Conservation (phyloP, 1,140 invertebrate species). For the Oedothorax gibbosus region DNA sequence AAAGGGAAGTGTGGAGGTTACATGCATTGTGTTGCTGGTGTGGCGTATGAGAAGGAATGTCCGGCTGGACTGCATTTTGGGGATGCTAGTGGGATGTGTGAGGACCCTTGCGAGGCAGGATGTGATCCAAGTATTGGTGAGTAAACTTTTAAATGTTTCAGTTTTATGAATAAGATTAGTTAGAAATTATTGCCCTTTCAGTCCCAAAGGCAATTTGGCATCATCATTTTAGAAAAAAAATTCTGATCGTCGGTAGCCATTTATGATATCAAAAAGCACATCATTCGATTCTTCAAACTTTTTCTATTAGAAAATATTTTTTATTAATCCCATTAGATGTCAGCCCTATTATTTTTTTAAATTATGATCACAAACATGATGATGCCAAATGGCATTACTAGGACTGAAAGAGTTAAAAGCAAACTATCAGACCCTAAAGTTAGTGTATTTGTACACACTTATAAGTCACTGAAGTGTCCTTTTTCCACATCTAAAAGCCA, state of each 20-base stretch:
- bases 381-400: too few species aligned
- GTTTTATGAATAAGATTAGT: too few species aligned
- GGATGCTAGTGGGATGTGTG: background rate
- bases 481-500: too few species aligned
- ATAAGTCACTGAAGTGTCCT: too few species aligned
- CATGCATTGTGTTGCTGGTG: conserved; percentile 11
- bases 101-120: conserved; percentile 23
- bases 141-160: background rate
- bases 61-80: conserved; percentile 10
- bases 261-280: background rate
- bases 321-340: too few species aligned
- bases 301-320: too few species aligned
- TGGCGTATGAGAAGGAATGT: background rate
- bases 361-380: too few species aligned
- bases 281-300: too few species aligned
- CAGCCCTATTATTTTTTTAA: too few species aligned
- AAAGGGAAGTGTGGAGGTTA: conserved; percentile 10
- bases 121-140: conserved; percentile 50
- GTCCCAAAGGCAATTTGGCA: too few species aligned
- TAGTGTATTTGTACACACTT: background rate
- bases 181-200: too few species aligned
- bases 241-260: background rate
- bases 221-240: too few species aligned
- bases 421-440: background rate
- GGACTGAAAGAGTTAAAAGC: background rate